Evolutionary conservation across 2,113 vertebrate species (phyloP).

Genomic region (Hemiscyllium ocellatum): DNA sequence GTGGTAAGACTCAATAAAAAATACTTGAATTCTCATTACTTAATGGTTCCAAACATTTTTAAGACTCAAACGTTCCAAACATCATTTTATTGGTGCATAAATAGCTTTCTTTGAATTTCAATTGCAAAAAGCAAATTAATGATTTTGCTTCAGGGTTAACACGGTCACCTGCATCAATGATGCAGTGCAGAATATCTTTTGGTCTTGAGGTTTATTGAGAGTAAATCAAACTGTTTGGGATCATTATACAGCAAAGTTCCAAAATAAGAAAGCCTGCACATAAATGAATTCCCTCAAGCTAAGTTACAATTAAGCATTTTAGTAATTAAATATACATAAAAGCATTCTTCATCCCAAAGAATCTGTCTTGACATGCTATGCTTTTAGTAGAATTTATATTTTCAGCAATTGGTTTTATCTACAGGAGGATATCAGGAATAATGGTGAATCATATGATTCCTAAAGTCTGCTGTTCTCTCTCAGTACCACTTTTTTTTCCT

Average conservation of each 20-base stretch:
- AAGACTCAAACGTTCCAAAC: too few relatives aligned
- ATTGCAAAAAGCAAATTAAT: not conserved
- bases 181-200: not conserved
- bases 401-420: not conserved
- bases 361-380: not conserved
- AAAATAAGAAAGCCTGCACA: not conserved
- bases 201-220: not conserved
- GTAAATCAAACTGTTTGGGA: too few relatives aligned
- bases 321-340: not conserved
- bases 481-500: too few relatives aligned
- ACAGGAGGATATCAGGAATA: not conserved
- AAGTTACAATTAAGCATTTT: not conserved
- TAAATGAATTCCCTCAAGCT: not conserved
- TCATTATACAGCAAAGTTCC: not conserved
- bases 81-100: not conserved
- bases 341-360: not conserved
- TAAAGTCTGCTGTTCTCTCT: not conserved
- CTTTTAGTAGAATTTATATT: not conserved
- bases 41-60: not conserved
- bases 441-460: not conserved
- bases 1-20: not conserved
- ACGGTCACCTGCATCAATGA: not conserved
- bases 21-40: not conserved
- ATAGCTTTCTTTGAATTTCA: not conserved
- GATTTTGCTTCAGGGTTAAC: not conserved